phyloP scores from a whole-genome alignment of 2,113 vertebrate species.

The Dicerorhinus sumatrensis region DNA sequence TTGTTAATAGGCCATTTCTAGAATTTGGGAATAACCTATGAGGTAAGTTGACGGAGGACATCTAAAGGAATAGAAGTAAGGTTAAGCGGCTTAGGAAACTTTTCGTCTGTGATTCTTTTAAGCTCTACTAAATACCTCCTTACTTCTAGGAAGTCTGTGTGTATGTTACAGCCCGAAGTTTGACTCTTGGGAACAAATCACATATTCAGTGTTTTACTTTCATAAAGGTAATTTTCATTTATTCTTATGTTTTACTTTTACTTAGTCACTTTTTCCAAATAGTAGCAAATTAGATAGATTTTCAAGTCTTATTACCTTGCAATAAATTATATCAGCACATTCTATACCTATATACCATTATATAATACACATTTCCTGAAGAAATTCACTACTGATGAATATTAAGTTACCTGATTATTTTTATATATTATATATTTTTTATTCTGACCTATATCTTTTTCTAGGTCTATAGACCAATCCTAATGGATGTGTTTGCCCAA shows the following conservation, averaged over 20 bases:
- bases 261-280: not conserved
- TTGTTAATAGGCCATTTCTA: constrained; percentile 18
- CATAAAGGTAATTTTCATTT: constrained; percentile 91
- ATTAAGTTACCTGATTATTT: constrained; percentile 25
- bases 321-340: not conserved
- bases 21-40: not conserved
- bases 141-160: constrained; percentile 92
- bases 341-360: not conserved
- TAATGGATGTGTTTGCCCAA: not conserved
- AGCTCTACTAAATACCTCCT: constrained; percentile 41
- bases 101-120: constrained; percentile 30
- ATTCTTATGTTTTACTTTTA: constrained; percentile 37
- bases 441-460: no score
- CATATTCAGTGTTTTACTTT: constrained; percentile 92
- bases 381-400: constrained; percentile 35
- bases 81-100: not conserved
- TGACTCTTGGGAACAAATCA: constrained; percentile 85
- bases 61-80: not conserved
- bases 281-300: constrained; percentile 13
- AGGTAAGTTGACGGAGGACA: not conserved
- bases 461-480: not conserved
- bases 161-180: constrained; percentile 91
- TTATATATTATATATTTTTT: not conserved
- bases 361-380: constrained; percentile 17
- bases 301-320: not conserved